phyloP scores from a whole-genome alignment of 2,888 invertebrate genomes.

The Athalia cordata region DNA sequence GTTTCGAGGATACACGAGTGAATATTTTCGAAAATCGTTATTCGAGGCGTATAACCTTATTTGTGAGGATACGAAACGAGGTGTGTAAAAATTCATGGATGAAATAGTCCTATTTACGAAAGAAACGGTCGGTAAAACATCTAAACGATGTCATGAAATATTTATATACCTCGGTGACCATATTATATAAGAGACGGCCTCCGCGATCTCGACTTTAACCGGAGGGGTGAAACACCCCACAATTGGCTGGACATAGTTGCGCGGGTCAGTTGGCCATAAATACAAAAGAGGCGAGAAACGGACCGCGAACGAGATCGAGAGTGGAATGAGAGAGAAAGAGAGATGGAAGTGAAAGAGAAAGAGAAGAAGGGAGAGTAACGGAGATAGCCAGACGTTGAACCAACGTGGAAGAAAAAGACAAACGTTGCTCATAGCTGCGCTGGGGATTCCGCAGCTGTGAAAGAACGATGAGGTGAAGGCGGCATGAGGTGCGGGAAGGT shows the following conservation, averaged over 20 bases:
- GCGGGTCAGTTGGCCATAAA: slow-evolving; percentile 62
- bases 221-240: slow-evolving; percentile 21
- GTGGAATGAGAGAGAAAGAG: slow-evolving; percentile 30
- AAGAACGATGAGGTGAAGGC: slow-evolving; percentile 43
- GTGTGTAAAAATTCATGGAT: not conserved
- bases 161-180: slow-evolving; percentile 17
- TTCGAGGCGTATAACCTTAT: not conserved
- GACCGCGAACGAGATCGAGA: slow-evolving; percentile 52
- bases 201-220: slow-evolving; percentile 33
- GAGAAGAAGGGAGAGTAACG: slow-evolving; percentile 51
- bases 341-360: slow-evolving; percentile 44
- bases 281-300: slow-evolving; percentile 54
- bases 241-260: slow-evolving; percentile 51
- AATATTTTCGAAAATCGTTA: no score
- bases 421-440: slow-evolving; percentile 8
- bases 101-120: no score
- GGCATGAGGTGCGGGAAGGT: slow-evolving; percentile 46
- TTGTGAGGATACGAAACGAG: slow-evolving; percentile 2
- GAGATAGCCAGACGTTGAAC: slow-evolving; percentile 50
- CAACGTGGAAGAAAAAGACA: slow-evolving; percentile 28
- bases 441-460: slow-evolving; percentile 31
- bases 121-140: no score
- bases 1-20: no score
- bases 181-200: not conserved
- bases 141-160: slow-evolving; percentile 13